phyloP scores from a whole-genome alignment of 2,888 invertebrate species.

The Noctua comes region DNA sequence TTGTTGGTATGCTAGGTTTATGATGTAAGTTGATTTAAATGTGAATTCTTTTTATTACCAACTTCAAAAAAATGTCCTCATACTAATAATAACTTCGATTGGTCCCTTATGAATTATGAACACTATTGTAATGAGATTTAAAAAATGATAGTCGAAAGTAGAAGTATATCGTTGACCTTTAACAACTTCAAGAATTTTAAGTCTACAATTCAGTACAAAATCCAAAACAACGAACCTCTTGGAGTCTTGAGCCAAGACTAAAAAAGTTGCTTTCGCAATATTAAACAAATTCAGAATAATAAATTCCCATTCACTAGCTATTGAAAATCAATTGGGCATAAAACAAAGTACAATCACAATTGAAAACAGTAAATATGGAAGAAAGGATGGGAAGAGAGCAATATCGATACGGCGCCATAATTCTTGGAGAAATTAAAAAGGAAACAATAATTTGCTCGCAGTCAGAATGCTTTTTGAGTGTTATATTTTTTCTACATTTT shows the following conservation, averaged over 20 bases:
- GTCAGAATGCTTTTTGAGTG: conserved; percentile 26
- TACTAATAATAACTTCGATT: not conserved
- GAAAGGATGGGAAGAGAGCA: conserved; percentile 69
- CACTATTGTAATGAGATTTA: not conserved
- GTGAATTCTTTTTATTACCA: not conserved
- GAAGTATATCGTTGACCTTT: not conserved
- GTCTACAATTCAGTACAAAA: not conserved
- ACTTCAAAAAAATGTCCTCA: not conserved
- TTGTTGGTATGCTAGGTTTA: not conserved
- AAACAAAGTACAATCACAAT: conserved; percentile 68
- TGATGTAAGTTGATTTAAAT: not conserved
- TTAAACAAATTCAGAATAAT: conserved; percentile 44
- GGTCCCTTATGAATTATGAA: not conserved
- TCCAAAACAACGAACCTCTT: not conserved
- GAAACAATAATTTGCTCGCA: conserved; percentile 68
- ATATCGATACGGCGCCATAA: conserved; percentile 67
- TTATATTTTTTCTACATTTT: conserved; percentile 25
- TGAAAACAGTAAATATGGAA: conserved; percentile 66
- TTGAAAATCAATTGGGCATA: conserved; percentile 70
- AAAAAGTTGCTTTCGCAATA: conserved; percentile 22
- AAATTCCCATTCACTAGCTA: conserved; percentile 62
- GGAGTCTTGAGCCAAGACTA: conserved; percentile 2
- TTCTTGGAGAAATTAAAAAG: conserved; percentile 68
- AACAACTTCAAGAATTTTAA: not conserved
- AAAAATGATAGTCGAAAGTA: not conserved